Evolutionary conservation across 1,140 invertebrate genomes (phyloP), one percentile per base, ranked within the genome.

Genomic region (Drosophila subobscura): DNA sequence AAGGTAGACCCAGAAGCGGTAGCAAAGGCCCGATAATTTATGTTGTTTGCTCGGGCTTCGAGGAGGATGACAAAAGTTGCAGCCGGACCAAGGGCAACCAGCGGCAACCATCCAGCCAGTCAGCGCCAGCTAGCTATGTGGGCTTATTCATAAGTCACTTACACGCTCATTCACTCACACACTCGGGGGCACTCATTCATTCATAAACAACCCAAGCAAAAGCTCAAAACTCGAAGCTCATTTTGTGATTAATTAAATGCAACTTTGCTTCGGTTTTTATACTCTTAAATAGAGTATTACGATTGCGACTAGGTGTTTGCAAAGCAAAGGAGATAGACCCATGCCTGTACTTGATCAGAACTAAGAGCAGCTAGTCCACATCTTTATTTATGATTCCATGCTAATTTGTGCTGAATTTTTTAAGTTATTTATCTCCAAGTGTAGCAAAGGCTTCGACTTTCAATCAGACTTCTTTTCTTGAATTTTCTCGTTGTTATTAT

Each of bases 171-270:
- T 78, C 65, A 71, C 58, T 75, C 55, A 63, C 47, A 64, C 33
- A 20, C 46, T 65, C 29, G 20, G 12, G 20, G 7, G 33, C 49
- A 16, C 58, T 56, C 53, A 73, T 64, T 71, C 81, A 86, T 86
- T 86, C 81, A 86, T 86, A 83, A 88, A 89, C 44, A 65, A 75
- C 45, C 33, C 44, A 55, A 71, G 49, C 61, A 57, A 67, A 86
- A 83, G 83, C 83, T 74, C 60, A 57, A 44, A 49, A 52, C 40
- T 55, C 72, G 42, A 41, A 67, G 65, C 65, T 41, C 50, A 56
- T 68, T 84, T 83, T 72, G 83, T 84, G 81, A 86, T 86, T 88
- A 86, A 86, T 86, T 88, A 79, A 86, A 86, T 86, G 83, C 83
- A 83, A 76, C 63, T 68, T 49, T 54, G 63, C 40, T 25, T 55